Percentiles rank a stretch among this genome's conserved stretches.
phyloP scores from a whole-genome alignment of 2,888 invertebrate genomes.

The Lasioglossum oenotherae region DNA sequence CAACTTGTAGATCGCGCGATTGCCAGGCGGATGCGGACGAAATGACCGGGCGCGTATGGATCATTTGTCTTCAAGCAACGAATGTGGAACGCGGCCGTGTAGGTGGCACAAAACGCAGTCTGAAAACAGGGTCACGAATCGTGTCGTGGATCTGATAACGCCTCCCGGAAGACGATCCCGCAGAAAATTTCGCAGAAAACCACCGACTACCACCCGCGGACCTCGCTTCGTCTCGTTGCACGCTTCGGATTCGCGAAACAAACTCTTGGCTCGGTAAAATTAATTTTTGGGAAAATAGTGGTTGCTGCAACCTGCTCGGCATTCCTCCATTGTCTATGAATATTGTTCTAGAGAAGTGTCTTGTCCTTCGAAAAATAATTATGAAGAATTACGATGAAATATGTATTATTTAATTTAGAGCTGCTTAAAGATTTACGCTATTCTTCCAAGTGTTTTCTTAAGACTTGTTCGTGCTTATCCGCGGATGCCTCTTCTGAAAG shows the following conservation, averaged over 20 bases:
- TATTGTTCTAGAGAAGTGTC: background rate
- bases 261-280: background rate
- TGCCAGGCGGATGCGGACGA: slow-evolving; percentile 75
- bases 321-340: no score
- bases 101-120: slow-evolving; percentile 52
- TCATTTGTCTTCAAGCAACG: slow-evolving; percentile 75
- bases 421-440: background rate
- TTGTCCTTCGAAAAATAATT: background rate
- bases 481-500: background rate
- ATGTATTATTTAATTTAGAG: background rate
- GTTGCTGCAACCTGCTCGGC: no score
- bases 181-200: slow-evolving; percentile 23
- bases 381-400: background rate
- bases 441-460: background rate
- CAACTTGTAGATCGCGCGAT: slow-evolving; percentile 80
- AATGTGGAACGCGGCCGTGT: slow-evolving; percentile 64
- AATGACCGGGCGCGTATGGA: slow-evolving; percentile 72
- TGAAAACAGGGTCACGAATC: slow-evolving; percentile 64
- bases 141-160: slow-evolving; percentile 37
- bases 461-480: background rate
- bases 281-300: background rate
- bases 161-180: slow-evolving; percentile 38
- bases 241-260: background rate
- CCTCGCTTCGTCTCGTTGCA: background rate
- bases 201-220: background rate